Conservation (phyloP, 2,113 vertebrate genomes). For the Takifugu flavidus region DNA sequence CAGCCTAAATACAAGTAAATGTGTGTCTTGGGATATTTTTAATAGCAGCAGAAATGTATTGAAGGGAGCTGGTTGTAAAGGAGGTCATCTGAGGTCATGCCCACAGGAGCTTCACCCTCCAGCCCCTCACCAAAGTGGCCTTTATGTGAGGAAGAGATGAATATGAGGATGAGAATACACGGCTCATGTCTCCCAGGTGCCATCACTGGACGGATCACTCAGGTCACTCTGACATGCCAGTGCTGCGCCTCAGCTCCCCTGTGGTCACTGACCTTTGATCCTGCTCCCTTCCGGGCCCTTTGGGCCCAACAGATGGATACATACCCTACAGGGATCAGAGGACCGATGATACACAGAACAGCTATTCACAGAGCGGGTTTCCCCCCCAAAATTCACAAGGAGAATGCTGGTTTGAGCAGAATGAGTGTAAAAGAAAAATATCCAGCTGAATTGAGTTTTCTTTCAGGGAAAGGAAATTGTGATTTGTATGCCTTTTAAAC, state of each 20-base stretch:
- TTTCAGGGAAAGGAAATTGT: constrained; percentile 43
- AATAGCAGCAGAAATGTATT: constrained; percentile 53
- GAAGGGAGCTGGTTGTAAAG: constrained; percentile 48
- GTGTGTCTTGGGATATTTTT: constrained; percentile 38
- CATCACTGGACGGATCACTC: constrained; percentile 47
- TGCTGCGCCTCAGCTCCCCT: constrained; percentile 39
- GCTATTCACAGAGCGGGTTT: constrained; percentile 42
- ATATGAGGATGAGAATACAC: constrained; percentile 42
- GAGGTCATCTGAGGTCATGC: constrained; percentile 65
- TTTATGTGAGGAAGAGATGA: constrained; percentile 38
- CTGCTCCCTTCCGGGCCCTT: constrained; percentile 1
- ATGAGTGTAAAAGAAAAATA: constrained; percentile 36
- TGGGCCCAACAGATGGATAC: constrained; percentile 45
- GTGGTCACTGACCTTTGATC: constrained; percentile 50
- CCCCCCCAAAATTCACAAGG: constrained; percentile 20
- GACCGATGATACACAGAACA: constrained; percentile 43
- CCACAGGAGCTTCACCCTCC: constrained; percentile 44
- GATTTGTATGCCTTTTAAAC: constrained; percentile 50
- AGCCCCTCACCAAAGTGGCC: constrained; percentile 65
- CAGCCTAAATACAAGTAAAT: constrained; percentile 35
- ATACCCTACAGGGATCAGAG: constrained; percentile 59
- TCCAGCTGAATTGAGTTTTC: constrained; percentile 26
- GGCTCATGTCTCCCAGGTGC: constrained; percentile 57
- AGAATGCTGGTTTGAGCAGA: constrained; percentile 3
- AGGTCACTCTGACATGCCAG: constrained; percentile 46